Evolutionary conservation across 2,888 invertebrate species (phyloP), one percentile per base, ranked within the genome.

Genomic region (Dasysyrphus tricinctus): DNA sequence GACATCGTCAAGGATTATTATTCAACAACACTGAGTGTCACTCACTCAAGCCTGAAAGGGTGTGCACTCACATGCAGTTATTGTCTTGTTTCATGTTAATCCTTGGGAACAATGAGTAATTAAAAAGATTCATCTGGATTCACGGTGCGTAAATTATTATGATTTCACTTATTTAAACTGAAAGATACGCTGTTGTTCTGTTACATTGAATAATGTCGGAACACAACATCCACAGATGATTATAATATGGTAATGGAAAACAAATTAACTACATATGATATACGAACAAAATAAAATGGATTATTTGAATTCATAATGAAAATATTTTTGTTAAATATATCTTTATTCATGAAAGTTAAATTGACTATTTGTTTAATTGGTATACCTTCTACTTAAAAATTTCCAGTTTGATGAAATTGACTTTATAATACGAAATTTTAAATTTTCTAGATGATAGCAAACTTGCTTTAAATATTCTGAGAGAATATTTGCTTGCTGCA

Each of bases 11-110:
- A 69, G 69, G 69, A 69, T 69, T 69, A 54, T 69, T 54, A 49
- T 67, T 54, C 69, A 69, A 39, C 51, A 69, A 69, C 61, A 69
- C n/a, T 69, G 69, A 69, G 54, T 69, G 69, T 69, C 69, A 69
- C 54, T 69, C 69, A 69, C 29, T 69, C 69, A 69, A 69, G 51
- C 51, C 69, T 69, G 29, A 69, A 69, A 54, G 69, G 69, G 54
- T 69, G 69, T 69, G 69, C 69, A 69, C 69, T 69, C 69, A 69
- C 54, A 54, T 54, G 69, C 54, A 69, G 69, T 69, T 69, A 69
- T 69, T 69, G 69, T 69, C 51, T 69, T 69, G 54, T 69, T 54
- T 54, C 39, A 69, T 69, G 69, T 54, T 69, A 51, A 69, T 69
- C 69, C 69, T 69, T 69, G 69, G 69, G 6, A 54, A 69, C 69